phyloP scores from a whole-genome alignment of 2,113 vertebrate genomes.

The Alligator mississippiensis region DNA sequence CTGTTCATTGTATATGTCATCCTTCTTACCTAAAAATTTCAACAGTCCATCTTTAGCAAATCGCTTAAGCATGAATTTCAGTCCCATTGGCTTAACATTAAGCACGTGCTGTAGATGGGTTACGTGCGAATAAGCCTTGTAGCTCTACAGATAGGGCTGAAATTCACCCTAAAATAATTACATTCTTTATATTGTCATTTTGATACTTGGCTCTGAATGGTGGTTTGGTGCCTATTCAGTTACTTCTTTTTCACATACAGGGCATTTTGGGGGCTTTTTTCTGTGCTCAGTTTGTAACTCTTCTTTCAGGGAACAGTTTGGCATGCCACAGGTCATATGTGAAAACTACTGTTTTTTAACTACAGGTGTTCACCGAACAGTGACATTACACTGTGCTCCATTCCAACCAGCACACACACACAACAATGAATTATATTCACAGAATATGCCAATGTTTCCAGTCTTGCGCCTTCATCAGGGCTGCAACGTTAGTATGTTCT shows the following conservation, averaged over 20 bases:
- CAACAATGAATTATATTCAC: slow-evolving; percentile 58
- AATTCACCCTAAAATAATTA: slow-evolving; percentile 34
- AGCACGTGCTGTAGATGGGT: not conserved
- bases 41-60: too few relatives aligned
- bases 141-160: slow-evolving; percentile 43
- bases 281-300: slow-evolving; percentile 33
- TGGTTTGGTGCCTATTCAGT: slow-evolving; percentile 27
- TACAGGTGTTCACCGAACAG: slow-evolving; percentile 67
- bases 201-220: not conserved
- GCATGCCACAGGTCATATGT: slow-evolving; percentile 9
- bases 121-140: not conserved
- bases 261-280: not conserved
- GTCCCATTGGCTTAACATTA: not conserved
- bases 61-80: not conserved
- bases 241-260: not conserved
- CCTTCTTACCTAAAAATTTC: too few relatives aligned
- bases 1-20: too few relatives aligned
- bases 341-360: slow-evolving; percentile 45
- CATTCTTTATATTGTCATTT: slow-evolving; percentile 50
- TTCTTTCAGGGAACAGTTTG: slow-evolving; percentile 31
- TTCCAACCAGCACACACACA: slow-evolving; percentile 50
- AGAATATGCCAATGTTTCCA: slow-evolving; percentile 48
- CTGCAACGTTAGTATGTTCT: slow-evolving; percentile 46
- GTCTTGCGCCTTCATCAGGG: not conserved
- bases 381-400: not conserved